Evolutionary conservation across 2,113 vertebrate genomes (phyloP).

Genomic region (Corynorhinus townsendii): DNA sequence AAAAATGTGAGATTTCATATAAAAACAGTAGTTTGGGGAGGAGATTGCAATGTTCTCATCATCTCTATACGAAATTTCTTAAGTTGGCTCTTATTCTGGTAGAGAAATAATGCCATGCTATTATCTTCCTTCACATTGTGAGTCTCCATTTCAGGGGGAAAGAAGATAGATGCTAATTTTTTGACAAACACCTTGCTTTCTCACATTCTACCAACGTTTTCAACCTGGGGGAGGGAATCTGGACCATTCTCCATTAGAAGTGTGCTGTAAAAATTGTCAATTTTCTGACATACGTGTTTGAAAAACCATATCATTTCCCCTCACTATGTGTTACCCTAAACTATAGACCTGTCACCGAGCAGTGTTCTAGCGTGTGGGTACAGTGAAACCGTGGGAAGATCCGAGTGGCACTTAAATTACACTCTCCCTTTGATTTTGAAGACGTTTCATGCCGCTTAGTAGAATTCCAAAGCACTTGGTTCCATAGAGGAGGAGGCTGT

Average conservation of each 20-base stretch:
- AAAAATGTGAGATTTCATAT: neutral
- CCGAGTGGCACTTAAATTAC: constrained; percentile 84
- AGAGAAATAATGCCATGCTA: neutral
- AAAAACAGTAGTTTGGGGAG: neutral
- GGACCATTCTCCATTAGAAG: constrained; percentile 45
- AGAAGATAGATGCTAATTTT: constrained; percentile 31
- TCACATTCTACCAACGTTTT: constrained; percentile 34
- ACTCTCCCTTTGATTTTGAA: constrained; percentile 82
- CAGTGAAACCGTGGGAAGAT: constrained; percentile 82
- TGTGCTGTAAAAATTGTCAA: constrained; percentile 66
- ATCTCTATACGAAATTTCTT: neutral
- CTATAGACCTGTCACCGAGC: constrained; percentile 78
- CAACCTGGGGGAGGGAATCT: neutral
- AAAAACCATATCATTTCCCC: constrained; percentile 72
- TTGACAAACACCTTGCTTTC: constrained; percentile 43
- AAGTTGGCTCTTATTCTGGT: neutral
- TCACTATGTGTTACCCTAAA: constrained; percentile 75
- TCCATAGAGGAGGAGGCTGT: constrained; percentile 71
- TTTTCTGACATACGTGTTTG: constrained; percentile 65
- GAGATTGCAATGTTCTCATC: neutral
- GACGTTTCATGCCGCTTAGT: constrained; percentile 79
- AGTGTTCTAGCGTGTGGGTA: constrained; percentile 76
- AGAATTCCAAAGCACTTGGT: constrained; percentile 76
- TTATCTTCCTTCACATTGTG: neutral
- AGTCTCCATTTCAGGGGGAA: constrained; percentile 13